Percentiles rank a stretch among this genome's conserved stretches.
phyloP scores from a whole-genome alignment of 2,113 vertebrate species.

The Trichomycterus rosablanca region DNA sequence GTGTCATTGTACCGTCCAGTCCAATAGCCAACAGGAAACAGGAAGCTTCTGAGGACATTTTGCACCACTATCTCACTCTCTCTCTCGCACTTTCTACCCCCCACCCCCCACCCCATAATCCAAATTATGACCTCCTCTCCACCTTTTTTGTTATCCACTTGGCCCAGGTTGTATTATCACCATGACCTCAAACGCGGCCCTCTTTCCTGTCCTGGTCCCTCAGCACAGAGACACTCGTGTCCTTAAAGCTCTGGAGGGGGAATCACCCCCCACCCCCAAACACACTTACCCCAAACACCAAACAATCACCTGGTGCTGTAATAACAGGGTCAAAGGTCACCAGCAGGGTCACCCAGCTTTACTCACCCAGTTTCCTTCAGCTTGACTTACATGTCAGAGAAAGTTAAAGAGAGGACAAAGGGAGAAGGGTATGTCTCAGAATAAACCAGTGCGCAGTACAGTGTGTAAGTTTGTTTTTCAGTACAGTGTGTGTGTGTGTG shows the following conservation, averaged over 20 bases:
- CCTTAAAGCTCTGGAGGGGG: too few species aligned
- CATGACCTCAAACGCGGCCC: neutral
- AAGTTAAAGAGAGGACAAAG: too few species aligned
- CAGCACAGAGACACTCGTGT: too few species aligned
- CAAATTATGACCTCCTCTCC: too few species aligned
- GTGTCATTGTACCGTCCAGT: too few species aligned
- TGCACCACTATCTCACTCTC: too few species aligned
- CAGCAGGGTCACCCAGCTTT: neutral
- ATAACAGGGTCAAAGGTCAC: neutral
- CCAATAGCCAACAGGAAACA: neutral
- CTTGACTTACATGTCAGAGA: too few species aligned
- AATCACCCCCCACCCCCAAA: too few species aligned
- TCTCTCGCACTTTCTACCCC: neutral
- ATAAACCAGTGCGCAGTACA: neutral
- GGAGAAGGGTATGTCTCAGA: neutral
- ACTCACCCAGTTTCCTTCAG: too few species aligned
- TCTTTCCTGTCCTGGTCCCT: neutral
- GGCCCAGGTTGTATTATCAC: neutral
- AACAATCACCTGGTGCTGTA: neutral
- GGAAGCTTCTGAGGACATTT: neutral
- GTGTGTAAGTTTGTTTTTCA: slow-evolving; percentile 8
- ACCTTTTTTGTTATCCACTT: too few species aligned
- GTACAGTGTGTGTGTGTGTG: slow-evolving; percentile 21
- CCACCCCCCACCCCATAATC: neutral
- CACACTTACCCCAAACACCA: neutral